A percentile compares a stretch with the other conserved stretches of the same genome.
phyloP scores from a whole-genome alignment of 2,797 vertebrate genomes.

The Eospalax fontanierii region DNA sequence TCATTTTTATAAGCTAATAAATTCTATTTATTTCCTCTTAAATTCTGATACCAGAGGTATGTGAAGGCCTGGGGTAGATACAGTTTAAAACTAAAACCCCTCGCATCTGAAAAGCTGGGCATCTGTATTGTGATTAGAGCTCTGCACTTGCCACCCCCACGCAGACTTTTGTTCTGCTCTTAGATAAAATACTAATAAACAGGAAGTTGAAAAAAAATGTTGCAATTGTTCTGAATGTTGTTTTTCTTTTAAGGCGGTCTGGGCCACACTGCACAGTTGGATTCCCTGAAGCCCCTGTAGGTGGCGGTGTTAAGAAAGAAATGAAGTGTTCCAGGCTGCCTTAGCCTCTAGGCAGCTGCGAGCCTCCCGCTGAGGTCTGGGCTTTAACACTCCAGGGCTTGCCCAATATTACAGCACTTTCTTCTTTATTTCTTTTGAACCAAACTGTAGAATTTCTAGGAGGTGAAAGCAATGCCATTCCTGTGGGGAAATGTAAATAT shows the following conservation, averaged over 20 bases:
- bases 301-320: constrained; percentile 87
- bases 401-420: neutral
- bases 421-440: constrained; percentile 13
- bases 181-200: constrained; percentile 85
- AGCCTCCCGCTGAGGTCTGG: neutral
- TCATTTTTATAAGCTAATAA: neutral
- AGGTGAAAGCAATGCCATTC: constrained; percentile 22
- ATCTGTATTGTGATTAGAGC: neutral
- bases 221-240: constrained; percentile 80
- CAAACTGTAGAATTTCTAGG: constrained; percentile 30
- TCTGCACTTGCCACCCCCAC: constrained; percentile 6
- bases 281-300: constrained; percentile 82
- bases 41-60: neutral
- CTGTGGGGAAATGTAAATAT: no score
- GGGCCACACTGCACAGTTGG: neutral
- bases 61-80: neutral
- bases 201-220: constrained; percentile 83
- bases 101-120: neutral
- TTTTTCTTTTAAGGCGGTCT: constrained; percentile 72
- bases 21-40: constrained; percentile 26
- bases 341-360: accelerated
- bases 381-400: no score
- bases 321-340: neutral
- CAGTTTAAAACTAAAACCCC: neutral
- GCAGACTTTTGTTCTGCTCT: constrained; percentile 81